A percentile compares a stretch with the other conserved stretches of the same genome.
Conservation (phyloP, 2,113 vertebrate species). For the Lophotis ruficrista region DNA sequence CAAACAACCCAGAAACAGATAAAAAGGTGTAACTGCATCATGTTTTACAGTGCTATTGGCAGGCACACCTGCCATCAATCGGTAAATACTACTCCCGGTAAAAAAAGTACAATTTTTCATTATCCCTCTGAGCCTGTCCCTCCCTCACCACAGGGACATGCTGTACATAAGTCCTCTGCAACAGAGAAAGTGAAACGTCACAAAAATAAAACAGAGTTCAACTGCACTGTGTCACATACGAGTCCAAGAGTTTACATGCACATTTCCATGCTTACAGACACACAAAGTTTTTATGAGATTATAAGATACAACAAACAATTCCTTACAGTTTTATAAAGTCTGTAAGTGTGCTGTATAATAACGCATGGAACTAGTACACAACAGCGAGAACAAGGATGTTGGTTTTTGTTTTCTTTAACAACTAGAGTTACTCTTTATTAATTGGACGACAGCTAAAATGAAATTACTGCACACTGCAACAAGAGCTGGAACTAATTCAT, state of each 20-base stretch:
- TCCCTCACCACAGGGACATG: neutral
- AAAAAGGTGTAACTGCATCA: neutral
- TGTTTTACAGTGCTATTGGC: neutral
- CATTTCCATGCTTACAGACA: neutral
- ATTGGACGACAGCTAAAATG: neutral
- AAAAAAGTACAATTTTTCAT: neutral
- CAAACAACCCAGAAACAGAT: too few species aligned
- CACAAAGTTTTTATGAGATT: neutral
- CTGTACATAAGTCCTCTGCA: fast-evolving
- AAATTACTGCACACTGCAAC: neutral
- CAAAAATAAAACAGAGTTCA: neutral
- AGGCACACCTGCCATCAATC: neutral
- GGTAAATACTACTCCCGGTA: neutral
- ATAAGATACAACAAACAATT: neutral
- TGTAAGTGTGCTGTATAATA: neutral
- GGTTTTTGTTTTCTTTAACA: neutral
- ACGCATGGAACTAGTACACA: neutral
- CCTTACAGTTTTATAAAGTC: neutral
- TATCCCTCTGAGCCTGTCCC: neutral
- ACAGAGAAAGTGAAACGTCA: neutral
- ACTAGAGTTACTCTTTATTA: neutral
- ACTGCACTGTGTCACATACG: neutral
- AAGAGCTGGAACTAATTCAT: neutral
- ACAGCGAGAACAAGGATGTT: neutral
- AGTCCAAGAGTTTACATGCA: neutral